These are phyloP conservation scores for Alfaro cultratus DNA, from an alignment of 2,797 vertebrate species.

Conservation along the genomic window DNA sequence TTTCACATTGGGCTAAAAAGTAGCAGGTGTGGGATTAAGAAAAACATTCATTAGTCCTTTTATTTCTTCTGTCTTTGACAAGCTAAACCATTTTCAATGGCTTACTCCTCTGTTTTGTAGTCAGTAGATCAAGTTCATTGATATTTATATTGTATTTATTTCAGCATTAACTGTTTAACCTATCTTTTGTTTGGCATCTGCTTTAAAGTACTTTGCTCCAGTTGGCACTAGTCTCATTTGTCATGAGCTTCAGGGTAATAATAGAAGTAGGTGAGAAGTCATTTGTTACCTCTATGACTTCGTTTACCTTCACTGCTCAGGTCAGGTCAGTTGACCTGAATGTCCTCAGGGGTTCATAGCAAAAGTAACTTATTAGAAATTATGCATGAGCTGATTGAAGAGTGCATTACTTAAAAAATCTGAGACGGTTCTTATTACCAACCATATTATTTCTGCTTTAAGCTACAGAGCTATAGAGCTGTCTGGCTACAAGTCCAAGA, in stretches of 20 bases:
- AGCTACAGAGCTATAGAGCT: neutral
- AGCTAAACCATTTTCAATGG: neutral
- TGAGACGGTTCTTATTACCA: neutral
- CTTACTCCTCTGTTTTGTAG: neutral
- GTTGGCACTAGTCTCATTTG: slow-evolving; percentile 36
- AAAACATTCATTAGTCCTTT: neutral
- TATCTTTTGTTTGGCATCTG: neutral
- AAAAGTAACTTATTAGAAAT: neutral
- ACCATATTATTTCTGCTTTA: neutral
- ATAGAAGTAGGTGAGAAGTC: slow-evolving; percentile 76
- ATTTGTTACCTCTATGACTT: slow-evolving; percentile 47
- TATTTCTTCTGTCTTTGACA: neutral
- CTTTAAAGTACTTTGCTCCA: slow-evolving; percentile 35
- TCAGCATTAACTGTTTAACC: neutral
- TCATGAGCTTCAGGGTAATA: slow-evolving; percentile 55
- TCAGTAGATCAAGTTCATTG: neutral
- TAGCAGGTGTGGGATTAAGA: slow-evolving; percentile 9
- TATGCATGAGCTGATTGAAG: neutral
- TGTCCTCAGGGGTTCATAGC: neutral
- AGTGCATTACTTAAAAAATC: neutral
- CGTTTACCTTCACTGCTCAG: slow-evolving; percentile 31
- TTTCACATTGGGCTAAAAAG: neutral
- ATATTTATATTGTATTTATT: neutral
- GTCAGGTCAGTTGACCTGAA: slow-evolving; percentile 31
- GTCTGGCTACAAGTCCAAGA: slow-evolving; percentile 4